Evolutionary conservation across 2,113 vertebrate genomes (phyloP), one percentile per base, ranked within the genome.

Genomic region (Daphoenositta chrysoptera): DNA sequence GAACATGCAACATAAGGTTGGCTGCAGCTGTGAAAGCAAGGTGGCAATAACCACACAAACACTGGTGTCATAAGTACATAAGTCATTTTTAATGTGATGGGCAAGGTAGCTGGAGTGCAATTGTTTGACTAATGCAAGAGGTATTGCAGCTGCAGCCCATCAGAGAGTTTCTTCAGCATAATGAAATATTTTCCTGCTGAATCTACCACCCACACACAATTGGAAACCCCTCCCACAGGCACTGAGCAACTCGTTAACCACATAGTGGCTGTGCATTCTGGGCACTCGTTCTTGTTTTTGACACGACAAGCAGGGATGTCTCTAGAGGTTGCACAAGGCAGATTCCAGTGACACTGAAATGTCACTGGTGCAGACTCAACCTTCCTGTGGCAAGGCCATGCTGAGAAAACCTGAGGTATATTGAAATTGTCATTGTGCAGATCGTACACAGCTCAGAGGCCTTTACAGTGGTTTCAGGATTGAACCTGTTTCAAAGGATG

Each of bases 141-240:
- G 66, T 54, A 94, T 96, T 94, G 92, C 97, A 97, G 96, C 97
- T 97, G 96, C 73, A 96, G 85, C 69, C 89, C 91, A 95, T 97
- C 89, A 95, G 86, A 91, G 53, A 83, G 86, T 93, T 95, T 93
- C 78, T 95, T 94, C 87, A 94, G 79, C 83, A 89, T 79, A 92
- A 94, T 89, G 83, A 97, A 96, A 97, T 96, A 96, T 85, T 96
- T 97, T 96, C 92, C 94, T 92, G 96, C 81, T 97, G 95, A 97
- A 95, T 90, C 90, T 64, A 89, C 95, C 97, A 94, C 96, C 96
- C 97, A 95, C 96, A 28, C 94, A 90, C 69, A 75, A 88, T 66
- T 80, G 75, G 64, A 94, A 94, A 96, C 90, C 83, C 66, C 87
- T 90, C 93, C 94, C 89, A 90, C 82, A 88, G 87, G 53, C 94